Evolutionary conservation across 1,140 invertebrate species (phyloP), one percentile per base, ranked within the genome.

Genomic region (Phortica variegata): DNA sequence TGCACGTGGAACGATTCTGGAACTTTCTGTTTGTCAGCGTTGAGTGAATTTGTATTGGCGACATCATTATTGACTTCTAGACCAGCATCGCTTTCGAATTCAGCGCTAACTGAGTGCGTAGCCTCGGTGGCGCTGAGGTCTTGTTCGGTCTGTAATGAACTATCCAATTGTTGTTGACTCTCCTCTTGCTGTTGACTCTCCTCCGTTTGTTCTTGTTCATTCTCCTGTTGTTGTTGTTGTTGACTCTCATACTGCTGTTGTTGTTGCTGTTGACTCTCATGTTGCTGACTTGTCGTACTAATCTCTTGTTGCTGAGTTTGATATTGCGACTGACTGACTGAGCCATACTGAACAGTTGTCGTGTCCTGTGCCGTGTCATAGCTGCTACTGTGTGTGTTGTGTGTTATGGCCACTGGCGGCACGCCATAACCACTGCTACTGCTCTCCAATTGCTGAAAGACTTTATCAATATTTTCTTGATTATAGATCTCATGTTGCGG

Each of bases 391-490:
- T 56, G 47, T 2, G 65, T 56, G 20, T 26, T 26, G n/a, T n/a
- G n/a, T n/a, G n/a, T n/a, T n/a, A n/a, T n/a, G 5, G 23, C 23
- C 10, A 26, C 10, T 10, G 23, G 23, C 10, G 23, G 23, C 23
- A 26, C 23, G 10, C 23, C 23, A 26, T 26, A 26, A 6, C 16
- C 16, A 21, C 33, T 16, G 8, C 58, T 61, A 45, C 52, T 58
- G 45, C 60, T 65, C 26, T 47, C 46, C 32, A 71, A 19, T 17
- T 71, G 68, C 50, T 71, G 62, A 42, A 68, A 71, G 0, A 71
- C 60, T 38, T 72, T 71, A 43, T 71, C 54, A 16, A 71, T 48
- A 18, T 72, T 71, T 37, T 68, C 55, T 37, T 59, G 48, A 39
- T 69, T 49, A 31, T 61, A 60, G 43, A 53, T 54, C 32, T 17